phyloP scores from a whole-genome alignment of 2,797 vertebrate species.

The Brachyrhaphis roseni region DNA sequence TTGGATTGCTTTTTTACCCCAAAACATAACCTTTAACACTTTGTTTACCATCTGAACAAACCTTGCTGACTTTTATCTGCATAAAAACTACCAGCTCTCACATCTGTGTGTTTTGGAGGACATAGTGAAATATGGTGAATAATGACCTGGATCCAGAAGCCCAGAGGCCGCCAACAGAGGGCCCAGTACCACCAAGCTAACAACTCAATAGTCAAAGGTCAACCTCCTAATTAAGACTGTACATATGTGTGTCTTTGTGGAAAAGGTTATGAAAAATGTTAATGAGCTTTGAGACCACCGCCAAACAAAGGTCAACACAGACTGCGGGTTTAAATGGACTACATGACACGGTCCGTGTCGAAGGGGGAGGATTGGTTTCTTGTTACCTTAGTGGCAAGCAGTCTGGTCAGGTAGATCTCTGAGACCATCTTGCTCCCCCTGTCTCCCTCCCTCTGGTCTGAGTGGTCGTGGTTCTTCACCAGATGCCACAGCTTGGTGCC shows the following conservation, averaged over 20 bases:
- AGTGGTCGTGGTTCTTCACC: slow-evolving; percentile 97
- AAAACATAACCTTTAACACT: not conserved
- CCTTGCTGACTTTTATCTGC: not conserved
- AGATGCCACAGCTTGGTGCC: slow-evolving; percentile 98
- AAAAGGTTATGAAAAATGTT: slow-evolving; percentile 83
- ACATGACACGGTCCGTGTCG: slow-evolving; percentile 45
- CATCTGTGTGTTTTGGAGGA: slow-evolving; percentile 23
- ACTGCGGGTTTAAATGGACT: slow-evolving; percentile 55
- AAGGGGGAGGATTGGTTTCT: slow-evolving; percentile 7
- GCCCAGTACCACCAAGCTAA: slow-evolving; percentile 63
- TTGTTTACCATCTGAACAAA: not conserved
- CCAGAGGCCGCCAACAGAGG: slow-evolving; percentile 62
- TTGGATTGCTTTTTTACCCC: not conserved
- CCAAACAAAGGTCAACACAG: slow-evolving; percentile 77
- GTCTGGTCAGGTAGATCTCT: slow-evolving; percentile 95
- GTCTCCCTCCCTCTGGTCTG: slow-evolving; percentile 95
- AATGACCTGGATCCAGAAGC: slow-evolving; percentile 57
- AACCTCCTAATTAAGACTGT: slow-evolving; percentile 81
- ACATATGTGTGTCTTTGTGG: slow-evolving; percentile 67
- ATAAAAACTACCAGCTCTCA: slow-evolving; percentile 19
- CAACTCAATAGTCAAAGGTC: slow-evolving; percentile 85
- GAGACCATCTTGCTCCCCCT: slow-evolving; percentile 99
- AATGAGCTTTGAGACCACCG: slow-evolving; percentile 78
- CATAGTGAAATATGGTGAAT: slow-evolving; percentile 46
- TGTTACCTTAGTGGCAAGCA: slow-evolving; percentile 93